Evolutionary conservation across 2,797 vertebrate genomes (phyloP).

Genomic region (Chiropotes sagulatus): DNA sequence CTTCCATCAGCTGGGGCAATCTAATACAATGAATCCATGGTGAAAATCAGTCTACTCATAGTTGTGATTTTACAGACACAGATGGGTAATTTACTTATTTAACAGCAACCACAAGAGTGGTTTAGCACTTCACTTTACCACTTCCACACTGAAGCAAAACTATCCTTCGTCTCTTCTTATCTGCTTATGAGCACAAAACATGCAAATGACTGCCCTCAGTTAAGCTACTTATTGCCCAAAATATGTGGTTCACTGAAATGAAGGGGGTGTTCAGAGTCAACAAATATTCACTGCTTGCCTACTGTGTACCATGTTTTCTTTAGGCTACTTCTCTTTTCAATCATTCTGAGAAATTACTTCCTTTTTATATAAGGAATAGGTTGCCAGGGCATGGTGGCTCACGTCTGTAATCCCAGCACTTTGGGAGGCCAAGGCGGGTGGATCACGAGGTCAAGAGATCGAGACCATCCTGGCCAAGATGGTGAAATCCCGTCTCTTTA

Average conservation of each 20-base stretch:
- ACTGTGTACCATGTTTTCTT: background rate
- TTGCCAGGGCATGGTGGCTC: no score
- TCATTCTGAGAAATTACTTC: background rate
- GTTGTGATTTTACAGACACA: constrained; percentile 46
- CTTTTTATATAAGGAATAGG: background rate
- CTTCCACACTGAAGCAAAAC: constrained; percentile 11
- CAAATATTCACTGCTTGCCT: background rate
- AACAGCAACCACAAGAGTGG: constrained; percentile 14
- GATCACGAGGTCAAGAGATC: no score
- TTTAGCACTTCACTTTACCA: constrained; percentile 9
- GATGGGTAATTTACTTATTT: constrained; percentile 20
- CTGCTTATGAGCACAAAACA: background rate
- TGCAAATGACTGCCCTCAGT: background rate
- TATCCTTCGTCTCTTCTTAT: background rate
- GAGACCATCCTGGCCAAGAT: no score
- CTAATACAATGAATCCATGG: constrained; percentile 83
- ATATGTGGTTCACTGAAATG: background rate
- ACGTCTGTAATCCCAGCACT: no score
- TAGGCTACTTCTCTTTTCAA: background rate
- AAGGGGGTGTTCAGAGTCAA: background rate
- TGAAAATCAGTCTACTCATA: constrained; percentile 53
- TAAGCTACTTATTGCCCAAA: background rate
- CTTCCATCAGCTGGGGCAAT: constrained; percentile 98
- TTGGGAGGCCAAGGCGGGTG: no score
- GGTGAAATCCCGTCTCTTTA: no score